Evolutionary conservation across 2,888 invertebrate genomes (phyloP).

Genomic region (Eueremaeus valkanovi): DNA sequence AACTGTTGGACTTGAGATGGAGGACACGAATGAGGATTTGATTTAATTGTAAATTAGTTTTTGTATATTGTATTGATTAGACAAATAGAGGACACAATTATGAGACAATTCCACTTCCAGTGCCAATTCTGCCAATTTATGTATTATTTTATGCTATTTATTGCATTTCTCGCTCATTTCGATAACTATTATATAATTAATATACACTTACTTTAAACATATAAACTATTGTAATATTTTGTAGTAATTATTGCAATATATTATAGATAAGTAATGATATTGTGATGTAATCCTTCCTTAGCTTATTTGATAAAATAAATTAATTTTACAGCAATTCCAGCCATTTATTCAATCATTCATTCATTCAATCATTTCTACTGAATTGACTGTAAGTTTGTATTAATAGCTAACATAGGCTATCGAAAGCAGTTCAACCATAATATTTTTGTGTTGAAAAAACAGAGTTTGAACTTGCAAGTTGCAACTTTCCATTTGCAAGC

Average conservation of each 20-base stretch:
- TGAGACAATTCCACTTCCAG: background rate
- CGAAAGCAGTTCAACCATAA: too few relatives aligned
- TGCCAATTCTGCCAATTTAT: constrained; percentile 21
- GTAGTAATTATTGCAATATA: too few relatives aligned
- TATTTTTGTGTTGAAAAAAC: too few relatives aligned
- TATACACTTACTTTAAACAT: background rate
- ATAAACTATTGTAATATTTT: constrained; percentile 15
- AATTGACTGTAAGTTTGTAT: too few relatives aligned
- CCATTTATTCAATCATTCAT: background rate
- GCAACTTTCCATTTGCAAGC: too few relatives aligned
- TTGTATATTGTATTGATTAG: background rate
- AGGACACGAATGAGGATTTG: background rate
- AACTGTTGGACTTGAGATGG: background rate
- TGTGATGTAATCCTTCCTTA: constrained; percentile 17
- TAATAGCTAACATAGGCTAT: too few relatives aligned
- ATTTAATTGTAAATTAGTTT: background rate
- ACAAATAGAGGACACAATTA: background rate
- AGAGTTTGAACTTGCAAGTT: too few relatives aligned
- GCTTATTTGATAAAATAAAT: constrained; percentile 19
- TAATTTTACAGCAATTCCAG: background rate
- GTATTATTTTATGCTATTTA: constrained; percentile 20
- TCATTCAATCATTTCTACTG: background rate
- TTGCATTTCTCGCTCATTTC: constrained; percentile 28
- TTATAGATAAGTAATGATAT: constrained; percentile 1
- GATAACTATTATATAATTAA: too few relatives aligned